Base-by-base conservation (phyloP, 2,113 vertebrate genomes). In the Ptilonorhynchus violaceus region DNA sequence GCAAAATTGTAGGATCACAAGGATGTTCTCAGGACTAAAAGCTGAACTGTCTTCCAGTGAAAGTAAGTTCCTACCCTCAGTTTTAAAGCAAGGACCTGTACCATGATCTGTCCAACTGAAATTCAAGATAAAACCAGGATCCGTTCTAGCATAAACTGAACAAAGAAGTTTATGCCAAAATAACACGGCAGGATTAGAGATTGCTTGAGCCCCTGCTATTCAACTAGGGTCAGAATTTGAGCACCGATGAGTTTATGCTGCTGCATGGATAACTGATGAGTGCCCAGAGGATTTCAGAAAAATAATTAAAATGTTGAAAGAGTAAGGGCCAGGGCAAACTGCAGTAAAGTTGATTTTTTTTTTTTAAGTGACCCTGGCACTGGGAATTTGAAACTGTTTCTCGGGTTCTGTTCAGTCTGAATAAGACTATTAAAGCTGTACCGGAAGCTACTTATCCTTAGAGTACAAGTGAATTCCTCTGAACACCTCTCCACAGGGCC, bases 151-250 rank as follows among this genome's bases (percentile, higher is more conserved):
- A 47, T 14, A 56, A 95, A 7, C 25, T 84, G 59, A 66, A 86
- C 50, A 46, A 64, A 77, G 74, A 22, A 42, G 18, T 47, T 88
- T 22, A 73, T 42, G 46, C 31, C 52, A 63, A 86, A 80, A 85
- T 31, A 88, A 7, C 55, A 76, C 50, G 73, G 50, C 12, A 88
- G 78, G 67, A 92, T 90, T 74, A 90, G 67, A 93, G 82, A 94
- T 31, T 80, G 82, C 39, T 37, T 76, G 58, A 84, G 77, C 3
- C 4, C 66, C 47, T 83, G 63, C 75, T 86, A 92, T 86, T 90
- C 67, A 83, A 41, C 59, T 88, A 80, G 93, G 90, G 85, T 77
- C 92, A 94, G 55, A 94, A 90, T 77, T 50, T 41, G 24, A 96
- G 85, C 13, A 8, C 52, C 44, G 72, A 69, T 92, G 90, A 96